Conservation (phyloP, 1,140 invertebrate genomes). For the Zaprionus ornatus region DNA sequence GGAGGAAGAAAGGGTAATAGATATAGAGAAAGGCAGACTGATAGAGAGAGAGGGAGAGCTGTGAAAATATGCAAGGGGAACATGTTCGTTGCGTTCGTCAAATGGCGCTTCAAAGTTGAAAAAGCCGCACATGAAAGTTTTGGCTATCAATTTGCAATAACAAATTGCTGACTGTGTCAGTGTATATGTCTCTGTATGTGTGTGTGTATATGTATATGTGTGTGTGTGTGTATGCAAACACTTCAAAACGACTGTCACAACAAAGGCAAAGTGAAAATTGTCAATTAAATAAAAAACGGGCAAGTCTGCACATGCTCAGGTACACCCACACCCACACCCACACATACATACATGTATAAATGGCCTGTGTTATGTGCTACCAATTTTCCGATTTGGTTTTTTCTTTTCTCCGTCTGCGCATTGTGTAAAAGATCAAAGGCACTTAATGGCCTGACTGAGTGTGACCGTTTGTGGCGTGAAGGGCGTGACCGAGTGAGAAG, state of each 20-base stretch:
- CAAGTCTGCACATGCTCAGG: not conserved
- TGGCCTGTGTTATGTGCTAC: conserved; percentile 41
- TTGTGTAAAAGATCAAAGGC: conserved; percentile 78
- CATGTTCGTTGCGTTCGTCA: conserved; percentile 20
- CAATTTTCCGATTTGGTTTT: conserved; percentile 63
- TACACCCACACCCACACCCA: not conserved
- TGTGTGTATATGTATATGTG: not conserved
- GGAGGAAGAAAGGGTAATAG: not conserved
- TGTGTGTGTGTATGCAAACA: conserved; percentile 59
- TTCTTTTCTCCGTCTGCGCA: conserved; percentile 17
- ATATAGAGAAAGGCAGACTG: not conserved
- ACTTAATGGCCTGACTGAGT: conserved; percentile 63
- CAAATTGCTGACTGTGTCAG: conserved; percentile 14
- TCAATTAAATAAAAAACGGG: conserved; percentile 66
- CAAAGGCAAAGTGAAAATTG: conserved; percentile 77
- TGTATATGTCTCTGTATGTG: not conserved
- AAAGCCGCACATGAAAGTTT: conserved; percentile 27
- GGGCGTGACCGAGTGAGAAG: not conserved
- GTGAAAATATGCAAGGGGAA: not conserved
- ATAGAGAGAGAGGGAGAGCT: not conserved
- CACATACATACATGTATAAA: not conserved
- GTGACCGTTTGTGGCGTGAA: conserved; percentile 39
- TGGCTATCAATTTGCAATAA: conserved; percentile 50
- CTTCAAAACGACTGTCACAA: conserved; percentile 77
- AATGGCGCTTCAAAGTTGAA: conserved; percentile 42